These are phyloP conservation scores for Drosophila asahinai DNA, from an alignment of 1,140 invertebrate species.

Conservation along the genomic window DNA sequence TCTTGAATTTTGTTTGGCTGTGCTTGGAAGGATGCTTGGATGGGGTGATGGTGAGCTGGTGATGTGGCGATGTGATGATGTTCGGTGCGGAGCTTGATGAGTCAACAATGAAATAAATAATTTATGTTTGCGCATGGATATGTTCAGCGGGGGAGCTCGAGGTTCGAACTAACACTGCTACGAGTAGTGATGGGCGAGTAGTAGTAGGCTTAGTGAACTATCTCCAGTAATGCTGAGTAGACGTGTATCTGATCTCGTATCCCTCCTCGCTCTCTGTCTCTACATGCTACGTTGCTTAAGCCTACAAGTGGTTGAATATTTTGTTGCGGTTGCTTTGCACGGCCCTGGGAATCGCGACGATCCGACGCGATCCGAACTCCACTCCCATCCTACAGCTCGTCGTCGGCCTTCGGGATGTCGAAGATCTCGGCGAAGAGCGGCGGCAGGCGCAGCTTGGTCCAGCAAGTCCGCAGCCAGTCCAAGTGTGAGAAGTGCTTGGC, in stretches of 20 bases:
- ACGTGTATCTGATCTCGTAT: constrained; percentile 53
- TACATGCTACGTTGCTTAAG: constrained; percentile 67
- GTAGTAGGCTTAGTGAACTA: constrained; percentile 66
- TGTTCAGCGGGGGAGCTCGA: constrained; percentile 65
- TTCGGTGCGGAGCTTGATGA: constrained; percentile 45
- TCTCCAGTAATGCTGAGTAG: constrained; percentile 63
- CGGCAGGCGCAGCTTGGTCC: constrained; percentile 93
- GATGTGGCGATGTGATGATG: constrained; percentile 20
- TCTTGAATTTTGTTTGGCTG: constrained; percentile 2
- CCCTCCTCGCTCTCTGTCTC: constrained; percentile 38
- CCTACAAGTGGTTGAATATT: constrained; percentile 54
- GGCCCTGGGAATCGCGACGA: constrained; percentile 31
- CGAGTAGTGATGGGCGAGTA: constrained; percentile 21
- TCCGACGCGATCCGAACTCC: too few species aligned
- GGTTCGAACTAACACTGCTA: constrained; percentile 61
- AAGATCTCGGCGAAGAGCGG: constrained; percentile 98
- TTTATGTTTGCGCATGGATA: constrained; percentile 78
- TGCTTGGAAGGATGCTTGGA: constrained; percentile 5
- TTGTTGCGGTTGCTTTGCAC: constrained; percentile 64
- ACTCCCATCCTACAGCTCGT: constrained; percentile 83
- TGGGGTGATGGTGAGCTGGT: constrained; percentile 16
- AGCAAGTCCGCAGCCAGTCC: constrained; percentile 95
- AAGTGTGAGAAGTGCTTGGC: constrained; percentile 93
- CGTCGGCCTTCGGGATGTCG: constrained; percentile 97
- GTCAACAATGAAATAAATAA: constrained; percentile 82